Evolutionary conservation across 2,113 vertebrate species (phyloP).

Genomic region (Istiophorus platypterus): DNA sequence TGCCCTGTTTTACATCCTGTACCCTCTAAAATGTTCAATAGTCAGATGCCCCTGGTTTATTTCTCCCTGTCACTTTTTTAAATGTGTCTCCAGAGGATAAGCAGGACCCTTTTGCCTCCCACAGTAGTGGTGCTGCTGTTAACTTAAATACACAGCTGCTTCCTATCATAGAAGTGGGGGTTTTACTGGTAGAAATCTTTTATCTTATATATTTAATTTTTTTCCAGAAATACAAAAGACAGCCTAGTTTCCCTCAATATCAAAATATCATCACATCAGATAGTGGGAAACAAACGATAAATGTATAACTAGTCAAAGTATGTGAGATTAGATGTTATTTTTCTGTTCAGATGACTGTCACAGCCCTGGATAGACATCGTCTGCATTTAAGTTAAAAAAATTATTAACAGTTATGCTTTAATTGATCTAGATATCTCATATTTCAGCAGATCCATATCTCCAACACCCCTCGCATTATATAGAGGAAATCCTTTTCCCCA

Average conservation of each 20-base stretch:
- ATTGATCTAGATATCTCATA: neutral
- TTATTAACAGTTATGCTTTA: neutral
- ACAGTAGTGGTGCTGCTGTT: conserved; percentile 21
- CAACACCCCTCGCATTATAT: neutral
- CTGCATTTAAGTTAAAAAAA: neutral
- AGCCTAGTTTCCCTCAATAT: neutral
- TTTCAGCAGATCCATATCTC: neutral
- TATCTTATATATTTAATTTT: too few relatives aligned
- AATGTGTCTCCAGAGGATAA: conserved; percentile 34
- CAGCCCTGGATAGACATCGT: neutral
- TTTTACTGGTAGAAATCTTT: neutral
- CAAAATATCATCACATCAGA: neutral
- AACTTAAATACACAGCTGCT: conserved; percentile 25
- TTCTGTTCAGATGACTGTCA: neutral
- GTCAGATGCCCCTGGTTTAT: conserved; percentile 15
- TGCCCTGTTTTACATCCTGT: neutral
- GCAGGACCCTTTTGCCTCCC: conserved; percentile 25
- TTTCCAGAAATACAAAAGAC: conserved; percentile 19
- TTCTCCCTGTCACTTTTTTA: conserved; percentile 11
- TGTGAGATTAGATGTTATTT: neutral
- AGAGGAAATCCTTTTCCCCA: neutral
- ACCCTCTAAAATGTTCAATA: neutral
- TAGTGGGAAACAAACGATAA: neutral
- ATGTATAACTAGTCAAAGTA: neutral
- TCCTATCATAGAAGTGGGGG: conserved; percentile 7